Evolutionary conservation across 2,113 vertebrate species (phyloP).

Genomic region (Corydoras maculifer): DNA sequence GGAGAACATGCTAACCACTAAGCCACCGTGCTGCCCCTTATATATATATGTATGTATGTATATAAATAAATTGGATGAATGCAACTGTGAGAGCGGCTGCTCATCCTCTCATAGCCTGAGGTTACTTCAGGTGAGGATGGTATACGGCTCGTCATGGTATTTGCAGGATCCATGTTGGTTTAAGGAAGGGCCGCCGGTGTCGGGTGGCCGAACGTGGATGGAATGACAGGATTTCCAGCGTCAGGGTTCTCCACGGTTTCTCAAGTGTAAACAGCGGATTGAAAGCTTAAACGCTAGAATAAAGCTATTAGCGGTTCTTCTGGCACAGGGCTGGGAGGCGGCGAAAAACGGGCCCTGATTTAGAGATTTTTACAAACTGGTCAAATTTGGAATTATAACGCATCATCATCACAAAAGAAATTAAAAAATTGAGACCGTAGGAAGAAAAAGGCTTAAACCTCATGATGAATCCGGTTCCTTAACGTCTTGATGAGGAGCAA

Average conservation of each 20-base stretch:
- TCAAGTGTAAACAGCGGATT: slow-evolving; percentile 14
- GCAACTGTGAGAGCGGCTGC: too few species aligned
- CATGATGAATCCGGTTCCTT: too few species aligned
- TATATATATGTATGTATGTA: too few species aligned
- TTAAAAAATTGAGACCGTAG: too few species aligned
- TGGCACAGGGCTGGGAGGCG: not conserved
- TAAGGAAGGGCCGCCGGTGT: slow-evolving; percentile 39
- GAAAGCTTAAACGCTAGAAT: slow-evolving; percentile 26
- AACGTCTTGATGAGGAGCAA: not conserved
- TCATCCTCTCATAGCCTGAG: not conserved
- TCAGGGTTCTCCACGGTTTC: slow-evolving; percentile 36
- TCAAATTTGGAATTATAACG: too few species aligned
- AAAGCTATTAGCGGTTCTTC: not conserved
- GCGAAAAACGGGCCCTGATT: too few species aligned
- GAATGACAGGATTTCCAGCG: slow-evolving; percentile 45
- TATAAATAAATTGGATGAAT: too few species aligned
- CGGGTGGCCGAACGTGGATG: slow-evolving; percentile 44
- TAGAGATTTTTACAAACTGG: too few species aligned
- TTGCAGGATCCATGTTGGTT: slow-evolving; percentile 37
- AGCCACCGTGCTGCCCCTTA: too few species aligned
- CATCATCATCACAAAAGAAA: too few species aligned
- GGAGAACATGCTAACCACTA: too few species aligned
- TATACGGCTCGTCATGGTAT: slow-evolving; percentile 39
- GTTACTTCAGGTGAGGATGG: slow-evolving; percentile 29
- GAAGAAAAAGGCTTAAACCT: too few species aligned